Conservation (phyloP, 2,113 vertebrate genomes). For the Glaucomys volans region DNA sequence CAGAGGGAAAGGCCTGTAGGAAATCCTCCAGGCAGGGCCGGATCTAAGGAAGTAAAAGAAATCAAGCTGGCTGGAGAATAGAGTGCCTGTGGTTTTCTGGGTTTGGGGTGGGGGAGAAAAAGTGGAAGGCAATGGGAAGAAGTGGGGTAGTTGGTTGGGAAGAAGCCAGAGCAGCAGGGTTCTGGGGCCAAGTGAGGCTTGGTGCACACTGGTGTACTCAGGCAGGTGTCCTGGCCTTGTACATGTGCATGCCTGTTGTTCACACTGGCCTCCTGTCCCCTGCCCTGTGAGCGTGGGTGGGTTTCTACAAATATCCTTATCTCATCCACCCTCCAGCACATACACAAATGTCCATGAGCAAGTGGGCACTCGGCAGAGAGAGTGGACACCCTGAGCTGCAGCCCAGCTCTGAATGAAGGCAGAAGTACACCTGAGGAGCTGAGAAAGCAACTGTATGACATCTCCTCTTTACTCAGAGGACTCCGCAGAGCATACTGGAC, state of each 20-base stretch:
- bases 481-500: background rate
- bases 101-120: background rate
- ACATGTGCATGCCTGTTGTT: background rate
- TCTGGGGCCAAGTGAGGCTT: background rate
- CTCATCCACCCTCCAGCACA: rapidly evolving
- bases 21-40: background rate
- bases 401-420: background rate
- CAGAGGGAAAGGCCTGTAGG: background rate
- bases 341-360: background rate
- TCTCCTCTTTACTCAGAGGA: background rate
- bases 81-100: background rate
- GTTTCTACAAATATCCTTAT: background rate
- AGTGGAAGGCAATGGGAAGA: background rate
- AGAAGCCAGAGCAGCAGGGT: background rate
- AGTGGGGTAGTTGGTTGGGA: background rate
- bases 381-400: background rate
- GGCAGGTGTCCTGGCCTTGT: background rate
- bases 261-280: background rate
- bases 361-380: too few relatives aligned
- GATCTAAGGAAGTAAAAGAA: background rate
- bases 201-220: too few relatives aligned
- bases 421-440: background rate
- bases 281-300: too few relatives aligned
- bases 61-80: background rate
- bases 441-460: background rate